Conservation (phyloP, 1,140 invertebrate genomes). For the Gerris buenoi region DNA sequence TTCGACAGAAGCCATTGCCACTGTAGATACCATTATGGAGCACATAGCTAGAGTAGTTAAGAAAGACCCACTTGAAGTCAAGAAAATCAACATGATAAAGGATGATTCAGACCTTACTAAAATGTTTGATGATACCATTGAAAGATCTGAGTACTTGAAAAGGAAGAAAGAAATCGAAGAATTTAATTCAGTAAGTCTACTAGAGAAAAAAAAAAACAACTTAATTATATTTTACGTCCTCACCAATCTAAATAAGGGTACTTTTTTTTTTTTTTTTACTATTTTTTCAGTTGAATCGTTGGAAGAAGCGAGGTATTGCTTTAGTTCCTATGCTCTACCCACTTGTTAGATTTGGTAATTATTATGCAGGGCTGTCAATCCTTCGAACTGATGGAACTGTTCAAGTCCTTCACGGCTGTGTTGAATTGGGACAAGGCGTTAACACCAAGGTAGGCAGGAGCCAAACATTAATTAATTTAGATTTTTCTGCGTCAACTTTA, state of each 20-base stretch:
- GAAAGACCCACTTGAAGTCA: slow-evolving; percentile 50
- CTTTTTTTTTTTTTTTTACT: no score
- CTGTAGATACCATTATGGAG: slow-evolving; percentile 66
- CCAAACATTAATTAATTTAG: no score
- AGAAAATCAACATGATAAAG: slow-evolving; percentile 40
- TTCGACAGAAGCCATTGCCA: slow-evolving; percentile 44
- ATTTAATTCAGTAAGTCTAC: slow-evolving; percentile 46
- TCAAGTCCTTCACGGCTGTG: slow-evolving; percentile 71
- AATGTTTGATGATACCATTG: slow-evolving; percentile 41
- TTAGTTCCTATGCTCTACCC: slow-evolving; percentile 75
- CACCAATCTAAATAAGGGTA: no score
- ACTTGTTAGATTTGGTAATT: slow-evolving; percentile 61
- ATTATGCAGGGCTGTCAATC: slow-evolving; percentile 64
- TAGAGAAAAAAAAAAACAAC: no score
- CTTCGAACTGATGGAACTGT: slow-evolving; percentile 82
- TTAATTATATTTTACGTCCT: no score
- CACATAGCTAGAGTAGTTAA: slow-evolving; percentile 50
- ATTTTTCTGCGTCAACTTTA: no score
- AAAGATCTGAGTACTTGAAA: slow-evolving; percentile 40
- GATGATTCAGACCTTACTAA: slow-evolving; percentile 24
- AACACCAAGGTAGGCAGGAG: slow-evolving; percentile 85
- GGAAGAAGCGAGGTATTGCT: slow-evolving; percentile 73
- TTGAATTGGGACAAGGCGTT: slow-evolving; percentile 91
- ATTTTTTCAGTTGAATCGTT: slow-evolving; percentile 59
- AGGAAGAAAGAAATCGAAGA: slow-evolving; percentile 37